These are phyloP conservation scores for Piscicola geometra DNA, from an alignment of 2,888 invertebrate genomes.

Conservation along the genomic window DNA sequence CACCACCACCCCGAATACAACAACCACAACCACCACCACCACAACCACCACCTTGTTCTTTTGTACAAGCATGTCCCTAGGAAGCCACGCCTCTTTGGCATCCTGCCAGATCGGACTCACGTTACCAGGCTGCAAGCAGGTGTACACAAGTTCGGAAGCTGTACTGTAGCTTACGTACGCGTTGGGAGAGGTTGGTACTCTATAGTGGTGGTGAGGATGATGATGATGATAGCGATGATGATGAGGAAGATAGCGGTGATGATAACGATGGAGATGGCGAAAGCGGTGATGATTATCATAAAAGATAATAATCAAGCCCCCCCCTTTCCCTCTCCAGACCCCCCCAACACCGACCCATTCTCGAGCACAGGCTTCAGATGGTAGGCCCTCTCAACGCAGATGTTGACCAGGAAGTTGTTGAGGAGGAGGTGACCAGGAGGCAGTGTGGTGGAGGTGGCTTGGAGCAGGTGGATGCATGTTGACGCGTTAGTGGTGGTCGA, in stretches of 20 bases:
- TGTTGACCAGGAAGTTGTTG: not conserved
- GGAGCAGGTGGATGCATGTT: too few relatives aligned
- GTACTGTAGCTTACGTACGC: not conserved
- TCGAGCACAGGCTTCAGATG: not conserved
- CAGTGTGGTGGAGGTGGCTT: not conserved
- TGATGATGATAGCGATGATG: not conserved
- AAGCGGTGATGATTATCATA: not conserved
- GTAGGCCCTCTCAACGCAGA: constrained; percentile 4
- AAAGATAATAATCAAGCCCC: not conserved
- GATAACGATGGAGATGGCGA: not conserved
- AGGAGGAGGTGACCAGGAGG: not conserved
- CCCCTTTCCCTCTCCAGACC: not conserved
- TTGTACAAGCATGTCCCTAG: not conserved
- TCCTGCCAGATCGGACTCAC: not conserved
- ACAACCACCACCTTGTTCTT: constrained; percentile 1
- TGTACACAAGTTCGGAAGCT: not conserved
- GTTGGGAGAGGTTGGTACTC: not conserved
- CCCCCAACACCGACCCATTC: not conserved
- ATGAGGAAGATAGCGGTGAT: not conserved
- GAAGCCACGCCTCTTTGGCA: not conserved
- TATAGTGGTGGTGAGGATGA: not conserved
- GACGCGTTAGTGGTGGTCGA: too few relatives aligned
- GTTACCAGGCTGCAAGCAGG: not conserved
- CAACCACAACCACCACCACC: not conserved
- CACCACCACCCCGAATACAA: too few relatives aligned